phyloP scores from a whole-genome alignment of 2,888 invertebrate species.

The Diplazon laetatorius region DNA sequence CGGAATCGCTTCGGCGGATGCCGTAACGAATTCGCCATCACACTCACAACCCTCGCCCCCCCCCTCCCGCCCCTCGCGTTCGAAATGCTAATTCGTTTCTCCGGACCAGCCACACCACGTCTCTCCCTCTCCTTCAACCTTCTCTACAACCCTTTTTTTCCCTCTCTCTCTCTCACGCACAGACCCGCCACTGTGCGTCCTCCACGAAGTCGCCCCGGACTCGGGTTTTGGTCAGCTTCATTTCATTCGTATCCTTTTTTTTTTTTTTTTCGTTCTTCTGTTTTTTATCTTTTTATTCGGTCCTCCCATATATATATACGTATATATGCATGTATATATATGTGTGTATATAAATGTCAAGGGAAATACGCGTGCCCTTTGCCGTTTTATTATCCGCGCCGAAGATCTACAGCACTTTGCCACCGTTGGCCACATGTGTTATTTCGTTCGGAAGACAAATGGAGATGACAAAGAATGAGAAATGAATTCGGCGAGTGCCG shows the following conservation, averaged over 20 bases:
- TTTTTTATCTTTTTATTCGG: constrained; percentile 12
- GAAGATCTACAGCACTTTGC: constrained; percentile 55
- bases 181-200: neutral
- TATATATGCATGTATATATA: too few species aligned
- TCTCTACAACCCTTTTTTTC: constrained; percentile 60
- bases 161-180: constrained; percentile 34
- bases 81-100: constrained; percentile 75
- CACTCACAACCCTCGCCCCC: too few species aligned
- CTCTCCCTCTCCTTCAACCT: constrained; percentile 66
- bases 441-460: constrained; percentile 26
- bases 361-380: constrained; percentile 55
- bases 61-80: constrained; percentile 65
- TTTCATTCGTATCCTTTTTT: constrained; percentile 28
- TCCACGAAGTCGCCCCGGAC: neutral
- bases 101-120: constrained; percentile 63
- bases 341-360: constrained; percentile 59
- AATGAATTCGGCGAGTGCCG: constrained; percentile 6
- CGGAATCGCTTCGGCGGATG: too few species aligned
- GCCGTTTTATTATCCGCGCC: constrained; percentile 56
- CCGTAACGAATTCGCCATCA: constrained; percentile 71
- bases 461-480: neutral
- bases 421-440: constrained; percentile 46
- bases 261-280: too few species aligned
- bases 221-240: constrained; percentile 28
- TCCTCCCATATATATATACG: too few species aligned